Evolutionary conservation across 2,888 invertebrate species (phyloP).

Genomic region (Microctonus brassicae): DNA sequence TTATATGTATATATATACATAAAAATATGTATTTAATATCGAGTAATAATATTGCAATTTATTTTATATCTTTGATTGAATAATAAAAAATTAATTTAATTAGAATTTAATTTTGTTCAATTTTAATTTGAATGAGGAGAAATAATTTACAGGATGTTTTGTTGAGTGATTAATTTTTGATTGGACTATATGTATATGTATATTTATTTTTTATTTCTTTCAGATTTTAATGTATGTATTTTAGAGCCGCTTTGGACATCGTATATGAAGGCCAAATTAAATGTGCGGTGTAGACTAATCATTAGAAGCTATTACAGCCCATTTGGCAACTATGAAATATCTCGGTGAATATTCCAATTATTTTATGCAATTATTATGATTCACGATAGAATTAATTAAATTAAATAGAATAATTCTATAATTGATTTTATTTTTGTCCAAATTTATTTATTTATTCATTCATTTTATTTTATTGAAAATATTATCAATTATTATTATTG

Average conservation of each 20-base stretch:
- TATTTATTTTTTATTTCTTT: too few relatives aligned
- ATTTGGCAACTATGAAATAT: constrained; percentile 5
- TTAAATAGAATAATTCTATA: background rate
- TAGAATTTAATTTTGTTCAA: background rate
- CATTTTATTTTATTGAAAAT: background rate
- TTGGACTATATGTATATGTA: too few relatives aligned
- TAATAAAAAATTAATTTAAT: background rate
- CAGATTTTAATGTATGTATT: too few relatives aligned
- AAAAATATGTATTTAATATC: background rate
- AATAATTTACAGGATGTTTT: too few relatives aligned
- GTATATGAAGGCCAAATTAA: background rate
- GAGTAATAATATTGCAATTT: too few relatives aligned
- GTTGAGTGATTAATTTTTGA: too few relatives aligned
- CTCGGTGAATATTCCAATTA: background rate
- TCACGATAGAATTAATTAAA: background rate
- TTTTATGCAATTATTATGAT: background rate
- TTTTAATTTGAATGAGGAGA: too few relatives aligned
- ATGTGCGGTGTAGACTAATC: background rate
- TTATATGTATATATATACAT: too few relatives aligned
- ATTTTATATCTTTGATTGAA: too few relatives aligned
- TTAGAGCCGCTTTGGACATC: background rate
- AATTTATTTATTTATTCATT: too few relatives aligned
- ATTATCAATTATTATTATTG: background rate
- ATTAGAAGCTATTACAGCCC: background rate
- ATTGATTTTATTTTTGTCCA: background rate